Evolutionary conservation across 2,888 invertebrate genomes (phyloP).

Genomic region (Spodoptera picta): DNA sequence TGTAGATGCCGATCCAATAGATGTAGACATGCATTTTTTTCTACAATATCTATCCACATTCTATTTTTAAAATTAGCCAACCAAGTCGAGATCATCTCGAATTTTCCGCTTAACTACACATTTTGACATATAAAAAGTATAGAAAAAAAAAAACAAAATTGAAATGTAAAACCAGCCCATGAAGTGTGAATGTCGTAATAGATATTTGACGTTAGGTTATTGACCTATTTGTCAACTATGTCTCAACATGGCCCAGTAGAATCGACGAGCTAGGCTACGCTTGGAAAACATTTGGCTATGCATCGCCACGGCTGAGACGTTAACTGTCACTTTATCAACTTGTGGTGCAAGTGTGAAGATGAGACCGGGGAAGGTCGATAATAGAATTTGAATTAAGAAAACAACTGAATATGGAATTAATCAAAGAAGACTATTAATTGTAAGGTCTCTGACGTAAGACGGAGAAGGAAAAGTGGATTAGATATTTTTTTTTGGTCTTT

Average conservation of each 20-base stretch:
- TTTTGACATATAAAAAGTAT: no score
- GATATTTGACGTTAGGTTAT: slow-evolving; percentile 46
- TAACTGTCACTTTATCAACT: slow-evolving; percentile 56
- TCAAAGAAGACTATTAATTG: no score
- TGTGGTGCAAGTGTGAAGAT: slow-evolving; percentile 24
- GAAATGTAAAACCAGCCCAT: slow-evolving; percentile 3
- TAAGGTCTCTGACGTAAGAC: no score
- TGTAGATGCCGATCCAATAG: no score
- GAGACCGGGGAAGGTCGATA: slow-evolving; percentile 2
- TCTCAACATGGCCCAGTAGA: slow-evolving; percentile 13
- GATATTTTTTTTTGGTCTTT: no score
- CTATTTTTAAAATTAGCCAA: no score
- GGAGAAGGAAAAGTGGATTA: no score
- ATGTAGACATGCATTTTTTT: no score
- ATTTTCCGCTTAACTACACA: no score
- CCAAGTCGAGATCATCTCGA: neutral
- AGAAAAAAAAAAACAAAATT: slow-evolving; percentile 7
- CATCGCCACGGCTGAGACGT: slow-evolving; percentile 53
- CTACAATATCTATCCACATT: no score
- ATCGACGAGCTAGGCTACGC: slow-evolving; percentile 28
- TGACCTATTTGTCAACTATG: slow-evolving; percentile 47
- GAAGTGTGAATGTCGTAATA: slow-evolving; percentile 40
- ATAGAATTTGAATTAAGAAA: neutral
- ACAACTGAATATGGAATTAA: neutral
- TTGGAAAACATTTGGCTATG: slow-evolving; percentile 58